Conservation (phyloP, 2,113 vertebrate genomes). For the Telmatochromis brichardi region DNA sequence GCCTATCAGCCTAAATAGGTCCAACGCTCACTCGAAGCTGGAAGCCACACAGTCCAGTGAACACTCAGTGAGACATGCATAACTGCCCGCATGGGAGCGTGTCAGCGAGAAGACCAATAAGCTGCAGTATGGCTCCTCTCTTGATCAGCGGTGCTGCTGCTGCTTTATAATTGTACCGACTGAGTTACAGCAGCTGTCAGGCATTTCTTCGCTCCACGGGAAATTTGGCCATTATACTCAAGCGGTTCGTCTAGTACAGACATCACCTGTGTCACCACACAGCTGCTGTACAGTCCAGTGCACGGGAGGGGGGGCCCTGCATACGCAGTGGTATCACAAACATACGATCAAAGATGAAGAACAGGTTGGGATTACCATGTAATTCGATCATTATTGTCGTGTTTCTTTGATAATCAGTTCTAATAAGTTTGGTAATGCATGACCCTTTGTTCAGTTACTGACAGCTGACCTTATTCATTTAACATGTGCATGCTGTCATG, state of each 20-base stretch:
- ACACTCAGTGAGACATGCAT: background rate
- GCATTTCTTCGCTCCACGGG: conserved; percentile 27
- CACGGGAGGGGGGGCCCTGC: background rate
- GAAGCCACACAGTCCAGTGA: background rate
- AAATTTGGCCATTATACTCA: background rate
- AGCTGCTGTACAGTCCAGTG: background rate
- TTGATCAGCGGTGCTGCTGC: background rate
- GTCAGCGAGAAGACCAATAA: conserved; percentile 37
- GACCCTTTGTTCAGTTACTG: background rate
- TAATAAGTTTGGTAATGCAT: background rate
- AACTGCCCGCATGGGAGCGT: background rate
- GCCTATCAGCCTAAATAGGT: background rate
- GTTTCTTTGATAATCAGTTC: background rate
- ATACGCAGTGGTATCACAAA: background rate
- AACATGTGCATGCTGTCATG: rapidly evolving
- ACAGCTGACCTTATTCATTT: background rate
- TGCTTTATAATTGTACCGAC: background rate
- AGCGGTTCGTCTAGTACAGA: background rate
- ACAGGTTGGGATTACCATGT: background rate
- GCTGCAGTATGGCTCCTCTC: conserved; percentile 2
- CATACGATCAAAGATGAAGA: background rate
- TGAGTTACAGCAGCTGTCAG: conserved; percentile 39
- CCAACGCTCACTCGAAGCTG: background rate
- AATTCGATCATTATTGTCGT: background rate
- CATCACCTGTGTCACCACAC: background rate